These are phyloP conservation scores for Cairina moschata DNA, from an alignment of 2,113 vertebrate species.

Conservation along the genomic window DNA sequence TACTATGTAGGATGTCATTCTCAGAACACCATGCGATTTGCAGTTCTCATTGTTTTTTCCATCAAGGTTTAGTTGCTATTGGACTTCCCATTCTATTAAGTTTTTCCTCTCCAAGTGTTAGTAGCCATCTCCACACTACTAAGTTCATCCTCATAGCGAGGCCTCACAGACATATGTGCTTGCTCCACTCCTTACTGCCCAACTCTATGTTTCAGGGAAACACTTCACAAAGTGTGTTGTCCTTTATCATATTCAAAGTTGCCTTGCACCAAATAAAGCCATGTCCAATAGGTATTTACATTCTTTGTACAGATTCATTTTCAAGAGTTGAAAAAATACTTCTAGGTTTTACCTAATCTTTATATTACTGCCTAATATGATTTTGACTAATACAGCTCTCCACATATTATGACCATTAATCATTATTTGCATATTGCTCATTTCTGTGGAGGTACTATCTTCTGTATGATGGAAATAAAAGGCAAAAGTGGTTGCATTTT, in stretches of 20 bases:
- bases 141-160: neutral
- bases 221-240: neutral
- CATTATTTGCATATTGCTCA: neutral
- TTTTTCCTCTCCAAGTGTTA: neutral
- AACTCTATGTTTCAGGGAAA: neutral
- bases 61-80: neutral
- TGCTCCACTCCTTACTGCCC: neutral
- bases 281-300: neutral
- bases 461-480: neutral
- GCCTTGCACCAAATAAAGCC: neutral
- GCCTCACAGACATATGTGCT: neutral
- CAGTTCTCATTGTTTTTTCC: neutral
- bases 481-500: neutral
- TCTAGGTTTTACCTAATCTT: neutral
- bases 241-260: neutral
- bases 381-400: neutral
- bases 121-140: neutral
- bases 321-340: neutral
- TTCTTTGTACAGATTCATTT: neutral
- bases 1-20: neutral
- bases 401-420: neutral
- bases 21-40: neutral
- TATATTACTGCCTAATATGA: neutral
- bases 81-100: neutral
- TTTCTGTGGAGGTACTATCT: neutral